Evolutionary conservation across 1,140 invertebrate genomes (phyloP), one percentile per base, ranked within the genome.

Genomic region (Drosophila mayri): DNA sequence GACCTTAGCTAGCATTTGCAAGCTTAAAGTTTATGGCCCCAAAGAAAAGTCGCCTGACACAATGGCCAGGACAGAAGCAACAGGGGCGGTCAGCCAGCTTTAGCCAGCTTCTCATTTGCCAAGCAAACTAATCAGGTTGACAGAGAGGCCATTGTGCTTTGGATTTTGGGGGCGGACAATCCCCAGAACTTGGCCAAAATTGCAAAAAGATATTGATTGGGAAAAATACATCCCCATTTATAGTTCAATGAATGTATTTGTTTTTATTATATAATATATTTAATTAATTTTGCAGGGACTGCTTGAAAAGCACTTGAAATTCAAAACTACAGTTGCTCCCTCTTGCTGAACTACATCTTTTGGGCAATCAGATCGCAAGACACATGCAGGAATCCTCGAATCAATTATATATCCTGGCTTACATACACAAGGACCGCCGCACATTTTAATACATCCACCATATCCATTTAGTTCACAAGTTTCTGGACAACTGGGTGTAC

Each of bases 11-110:
- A 59, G 52, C 68, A 44, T 72, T 71, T 73, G 59, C 71, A 84
- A 88, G 84, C 83, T 88, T 83, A 71, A 84, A 87, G 80, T 87
- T 87, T 87, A 87, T 87, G 84, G 77, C 65, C 57, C 65, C 74
- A 80, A 79, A 74, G 73, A 83, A 71, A 73, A 82, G 83, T 82
- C 76, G 65, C 22, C 67, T 63, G 55, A 46, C 77, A 85, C 84
- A 79, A 70, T 61, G 60, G 55, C 63, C 63, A 80, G 60, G 38
- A 64, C 30, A 60, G 76, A 63, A 73, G 81, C 81, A 84, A 77
- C 72, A 84, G 64, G 61, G 60, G 57, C 49, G 40, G 40, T 28
- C 40, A 44, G 55, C 38, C 55, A 52, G 40, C 52, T 52, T 14
- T 37, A 12, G 49, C 37, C 64, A 38, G 50, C 40, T 41, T 47